Conservation (phyloP, 2,888 invertebrate species). For the Tholera decimalis region DNA sequence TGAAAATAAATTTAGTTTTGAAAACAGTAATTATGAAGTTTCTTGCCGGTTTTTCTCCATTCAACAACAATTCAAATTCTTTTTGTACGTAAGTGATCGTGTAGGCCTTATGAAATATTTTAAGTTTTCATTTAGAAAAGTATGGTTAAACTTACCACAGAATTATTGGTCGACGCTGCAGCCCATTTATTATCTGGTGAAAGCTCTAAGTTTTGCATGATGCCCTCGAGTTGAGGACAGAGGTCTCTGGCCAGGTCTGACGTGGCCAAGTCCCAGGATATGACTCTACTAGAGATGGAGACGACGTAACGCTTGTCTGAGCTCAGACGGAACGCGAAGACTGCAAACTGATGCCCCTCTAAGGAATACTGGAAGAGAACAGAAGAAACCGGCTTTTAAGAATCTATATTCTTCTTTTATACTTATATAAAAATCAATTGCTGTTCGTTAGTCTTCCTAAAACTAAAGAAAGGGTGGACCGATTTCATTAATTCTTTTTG, state of each 20-base stretch:
- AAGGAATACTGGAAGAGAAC: conserved; percentile 95
- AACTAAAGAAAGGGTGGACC: no score
- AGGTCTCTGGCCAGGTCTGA: conserved; percentile 98
- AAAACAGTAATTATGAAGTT: no score
- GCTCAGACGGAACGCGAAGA: conserved; percentile 97
- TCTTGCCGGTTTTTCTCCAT: no score
- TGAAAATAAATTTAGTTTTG: no score
- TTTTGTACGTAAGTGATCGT: no score
- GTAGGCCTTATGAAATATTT: no score
- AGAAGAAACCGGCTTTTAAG: no score
- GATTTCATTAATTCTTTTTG: no score
- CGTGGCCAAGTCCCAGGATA: conserved; percentile 99
- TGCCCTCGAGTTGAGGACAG: conserved; percentile 98
- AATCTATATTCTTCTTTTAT: no score
- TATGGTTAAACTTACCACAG: conserved; percentile 92
- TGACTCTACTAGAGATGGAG: conserved; percentile 98
- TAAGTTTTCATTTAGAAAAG: neutral
- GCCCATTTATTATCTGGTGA: conserved; percentile 99
- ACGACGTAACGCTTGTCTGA: conserved; percentile 98
- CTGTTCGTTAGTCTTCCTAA: no score
- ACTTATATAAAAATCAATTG: no score
- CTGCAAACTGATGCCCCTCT: conserved; percentile 99
- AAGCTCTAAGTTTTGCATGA: conserved; percentile 98
- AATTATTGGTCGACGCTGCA: conserved; percentile 98
- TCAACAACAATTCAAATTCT: no score